phyloP scores from a whole-genome alignment of 2,797 vertebrate genomes.

The Adelosebastes latens region DNA sequence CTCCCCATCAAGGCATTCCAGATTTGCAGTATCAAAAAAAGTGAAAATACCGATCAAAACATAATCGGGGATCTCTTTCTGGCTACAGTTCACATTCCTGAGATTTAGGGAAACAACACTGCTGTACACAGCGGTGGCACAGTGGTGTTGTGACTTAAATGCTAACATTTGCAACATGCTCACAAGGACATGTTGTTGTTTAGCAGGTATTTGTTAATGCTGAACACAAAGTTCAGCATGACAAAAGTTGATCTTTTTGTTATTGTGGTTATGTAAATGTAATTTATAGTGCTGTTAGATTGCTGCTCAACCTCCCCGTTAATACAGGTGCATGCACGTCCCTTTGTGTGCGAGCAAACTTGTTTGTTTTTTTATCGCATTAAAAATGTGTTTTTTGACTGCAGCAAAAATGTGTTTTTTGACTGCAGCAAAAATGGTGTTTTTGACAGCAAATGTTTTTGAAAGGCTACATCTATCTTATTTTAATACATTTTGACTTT shows the following conservation, averaged over 20 bases:
- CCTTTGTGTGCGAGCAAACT: too few species aligned
- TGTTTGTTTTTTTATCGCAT: too few species aligned
- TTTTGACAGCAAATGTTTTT: neutral
- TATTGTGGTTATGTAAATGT: too few species aligned
- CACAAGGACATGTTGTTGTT: neutral
- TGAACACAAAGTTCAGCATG: neutral
- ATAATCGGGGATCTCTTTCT: constrained; percentile 4
- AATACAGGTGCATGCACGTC: too few species aligned
- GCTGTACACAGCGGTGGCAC: neutral
- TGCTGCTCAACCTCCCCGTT: neutral
- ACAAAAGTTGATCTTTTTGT: too few species aligned
- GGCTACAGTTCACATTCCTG: constrained; percentile 30
- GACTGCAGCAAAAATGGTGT: neutral
- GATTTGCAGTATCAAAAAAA: constrained; percentile 10
- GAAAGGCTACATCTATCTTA: neutral
- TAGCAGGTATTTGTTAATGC: neutral
- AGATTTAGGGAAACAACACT: constrained; percentile 23
- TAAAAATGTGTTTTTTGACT: too few species aligned
- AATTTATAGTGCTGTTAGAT: neutral
- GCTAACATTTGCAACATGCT: neutral
- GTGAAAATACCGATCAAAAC: constrained; percentile 7
- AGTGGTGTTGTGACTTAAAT: neutral
- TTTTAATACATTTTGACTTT: neutral
- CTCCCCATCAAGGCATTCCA: neutral
- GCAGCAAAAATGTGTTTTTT: neutral